Evolutionary conservation across 1,140 invertebrate species (phyloP), one percentile per base, ranked within the genome.

Genomic region (Glossosoma conforme): DNA sequence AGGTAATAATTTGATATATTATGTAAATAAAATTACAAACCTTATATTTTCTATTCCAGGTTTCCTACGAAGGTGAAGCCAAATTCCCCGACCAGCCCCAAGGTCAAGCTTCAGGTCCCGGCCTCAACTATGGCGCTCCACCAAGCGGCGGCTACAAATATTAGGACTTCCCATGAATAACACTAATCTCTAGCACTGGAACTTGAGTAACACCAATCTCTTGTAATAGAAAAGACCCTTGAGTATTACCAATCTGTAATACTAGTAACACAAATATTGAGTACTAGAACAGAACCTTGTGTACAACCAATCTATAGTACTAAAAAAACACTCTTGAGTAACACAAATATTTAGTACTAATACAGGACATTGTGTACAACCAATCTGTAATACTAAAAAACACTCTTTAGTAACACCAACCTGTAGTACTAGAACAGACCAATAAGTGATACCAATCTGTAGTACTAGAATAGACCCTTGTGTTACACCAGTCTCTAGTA

Each of bases 51-150:
- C n/a, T 14, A 17, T 67, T 64, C 38, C 60, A 82, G 74, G 79
- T 83, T 32, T 74, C 69, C 36, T 83, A 81, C 57, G 80, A 83
- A 74, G 77, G 77, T 13, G 67, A 78, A 60, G 76, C 77, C 0
- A 66, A 64, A 32, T 79, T 72, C 61, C 76, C 76, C 11, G 69
- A 76, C 25, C 69, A 66, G 43, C 69, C 68, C 36, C 55, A 60
- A 25, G 58, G 59, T 4, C 54, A 51, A 6, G 30, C 57, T 11
- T 49, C 52, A 15, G 56, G 52, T 4, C 56, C 57, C 5, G 65
- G 61, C 35, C 62, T 64, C 44, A 48, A 60, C 1, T 70, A 71
- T 61, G 48, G 48, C 37, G 60, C 68, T 3, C 69, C 73, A 20
- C 67, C 71, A 15, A 68, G 61, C 60, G 74, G 74, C 25, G 76